phyloP scores from a whole-genome alignment of 2,113 vertebrate species.

The Meles meles region DNA sequence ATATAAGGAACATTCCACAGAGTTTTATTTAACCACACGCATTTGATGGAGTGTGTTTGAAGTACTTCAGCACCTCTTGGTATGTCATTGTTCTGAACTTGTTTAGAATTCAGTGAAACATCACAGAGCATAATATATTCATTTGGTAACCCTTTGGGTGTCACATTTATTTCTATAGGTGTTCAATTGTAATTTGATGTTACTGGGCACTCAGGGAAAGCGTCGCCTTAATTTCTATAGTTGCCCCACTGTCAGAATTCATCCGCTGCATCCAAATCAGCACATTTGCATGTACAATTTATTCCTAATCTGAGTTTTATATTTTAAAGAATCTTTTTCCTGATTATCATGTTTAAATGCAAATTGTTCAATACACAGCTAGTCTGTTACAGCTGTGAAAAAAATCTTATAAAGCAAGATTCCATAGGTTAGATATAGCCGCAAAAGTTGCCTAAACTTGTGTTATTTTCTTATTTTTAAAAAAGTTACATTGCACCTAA shows the following conservation, averaged over 20 bases:
- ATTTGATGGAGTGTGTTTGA: conserved; percentile 42
- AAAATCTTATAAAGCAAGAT: conserved; percentile 26
- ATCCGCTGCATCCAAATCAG: conserved; percentile 65
- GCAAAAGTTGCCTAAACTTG: not conserved
- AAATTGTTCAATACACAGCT: conserved; percentile 47
- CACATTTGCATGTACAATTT: conserved; percentile 65
- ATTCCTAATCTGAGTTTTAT: conserved; percentile 61
- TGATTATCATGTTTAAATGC: conserved; percentile 68
- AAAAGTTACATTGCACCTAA: not conserved
- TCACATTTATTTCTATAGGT: conserved; percentile 65
- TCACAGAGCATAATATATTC: conserved; percentile 51
- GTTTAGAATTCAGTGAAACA: conserved; percentile 65
- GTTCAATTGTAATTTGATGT: conserved; percentile 57
- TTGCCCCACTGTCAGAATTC: conserved; percentile 37
- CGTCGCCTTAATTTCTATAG: conserved; percentile 55
- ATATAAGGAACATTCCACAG: conserved; percentile 36
- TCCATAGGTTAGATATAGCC: not conserved
- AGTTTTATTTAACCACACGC: conserved; percentile 58
- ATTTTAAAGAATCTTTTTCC: conserved; percentile 56
- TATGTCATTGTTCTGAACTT: conserved; percentile 45
- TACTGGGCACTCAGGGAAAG: conserved; percentile 49
- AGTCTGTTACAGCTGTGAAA: not conserved
- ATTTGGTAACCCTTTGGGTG: conserved; percentile 54
- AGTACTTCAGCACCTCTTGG: conserved; percentile 49
- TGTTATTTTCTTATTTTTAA: not conserved